These are phyloP conservation scores for Mimachlamys varia DNA, from an alignment of 2,888 invertebrate species.

Conservation along the genomic window DNA sequence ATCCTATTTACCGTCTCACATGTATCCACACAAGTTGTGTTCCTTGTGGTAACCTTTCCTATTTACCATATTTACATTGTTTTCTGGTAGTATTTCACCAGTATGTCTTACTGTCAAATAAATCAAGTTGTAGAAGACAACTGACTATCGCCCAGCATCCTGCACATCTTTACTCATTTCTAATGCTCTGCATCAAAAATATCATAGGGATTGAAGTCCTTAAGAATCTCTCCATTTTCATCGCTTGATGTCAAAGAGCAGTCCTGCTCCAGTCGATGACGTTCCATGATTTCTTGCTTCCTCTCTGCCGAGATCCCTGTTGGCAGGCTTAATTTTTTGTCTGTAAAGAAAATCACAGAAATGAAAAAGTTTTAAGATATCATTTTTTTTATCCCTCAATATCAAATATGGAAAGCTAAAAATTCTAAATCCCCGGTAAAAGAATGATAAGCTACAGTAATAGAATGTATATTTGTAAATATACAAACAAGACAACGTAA, in stretches of 20 bases:
- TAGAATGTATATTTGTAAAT: no score
- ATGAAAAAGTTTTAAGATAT: no score
- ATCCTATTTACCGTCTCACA: no score
- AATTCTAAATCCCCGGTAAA: no score
- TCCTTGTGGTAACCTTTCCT: no score
- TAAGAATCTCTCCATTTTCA: neutral
- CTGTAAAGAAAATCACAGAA: neutral
- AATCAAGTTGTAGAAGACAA: neutral
- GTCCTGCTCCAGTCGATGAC: neutral
- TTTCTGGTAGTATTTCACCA: neutral
- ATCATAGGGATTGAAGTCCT: constrained; percentile 41
- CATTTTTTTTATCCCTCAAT: no score
- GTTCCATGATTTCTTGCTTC: neutral
- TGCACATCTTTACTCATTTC: neutral
- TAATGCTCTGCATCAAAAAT: constrained; percentile 32
- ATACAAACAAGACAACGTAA: no score
- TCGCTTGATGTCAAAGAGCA: neutral
- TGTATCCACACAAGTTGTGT: no score
- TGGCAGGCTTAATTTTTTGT: neutral
- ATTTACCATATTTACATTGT: no score
- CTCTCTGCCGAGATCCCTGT: neutral
- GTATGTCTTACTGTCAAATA: neutral
- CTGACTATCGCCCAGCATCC: neutral
- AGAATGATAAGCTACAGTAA: no score
- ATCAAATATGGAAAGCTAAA: no score